Conservation (phyloP, 1,140 invertebrate species). For the Cephus cinctus region DNA sequence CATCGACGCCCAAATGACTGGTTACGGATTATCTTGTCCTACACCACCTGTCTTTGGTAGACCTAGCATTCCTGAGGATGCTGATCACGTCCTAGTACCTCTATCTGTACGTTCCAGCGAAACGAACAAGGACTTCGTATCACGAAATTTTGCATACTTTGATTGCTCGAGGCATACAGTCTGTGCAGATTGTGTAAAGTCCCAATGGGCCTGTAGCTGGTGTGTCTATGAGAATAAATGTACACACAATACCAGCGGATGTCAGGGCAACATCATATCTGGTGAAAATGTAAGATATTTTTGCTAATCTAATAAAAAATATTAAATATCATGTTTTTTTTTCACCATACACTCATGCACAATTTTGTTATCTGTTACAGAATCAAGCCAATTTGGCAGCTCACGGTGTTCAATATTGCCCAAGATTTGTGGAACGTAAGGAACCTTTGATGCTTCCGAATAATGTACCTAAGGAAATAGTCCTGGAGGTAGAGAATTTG, state of each 20-base stretch:
- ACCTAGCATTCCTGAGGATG: conserved; percentile 74
- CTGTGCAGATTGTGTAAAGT: conserved; percentile 82
- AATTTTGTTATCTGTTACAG: conserved; percentile 52
- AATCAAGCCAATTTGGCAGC: conserved; percentile 71
- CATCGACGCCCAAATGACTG: conserved; percentile 81
- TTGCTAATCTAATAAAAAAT: conserved; percentile 2
- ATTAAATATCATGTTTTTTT: conserved; percentile 3
- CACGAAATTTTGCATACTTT: conserved; percentile 89
- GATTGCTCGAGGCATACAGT: conserved; percentile 88
- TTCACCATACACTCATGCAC: no score
- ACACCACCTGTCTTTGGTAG: conserved; percentile 77
- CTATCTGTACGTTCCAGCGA: conserved; percentile 91
- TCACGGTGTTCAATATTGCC: conserved; percentile 77
- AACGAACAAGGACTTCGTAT: conserved; percentile 95
- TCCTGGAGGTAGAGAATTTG: conserved; percentile 85
- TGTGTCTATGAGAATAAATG: conserved; percentile 95
- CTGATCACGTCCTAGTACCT: conserved; percentile 88
- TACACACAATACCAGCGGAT: conserved; percentile 80
- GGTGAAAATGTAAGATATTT: conserved; percentile 70
- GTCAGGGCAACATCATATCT: conserved; percentile 76
- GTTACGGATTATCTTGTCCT: conserved; percentile 78
- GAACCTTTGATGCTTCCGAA: conserved; percentile 78
- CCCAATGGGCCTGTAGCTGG: conserved; percentile 93
- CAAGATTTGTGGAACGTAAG: conserved; percentile 69
- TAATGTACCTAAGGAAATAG: conserved; percentile 84